A percentile compares a stretch with the other conserved stretches of the same genome.
phyloP scores from a whole-genome alignment of 2,113 vertebrate species.

The Herpetotheres cachinnans region DNA sequence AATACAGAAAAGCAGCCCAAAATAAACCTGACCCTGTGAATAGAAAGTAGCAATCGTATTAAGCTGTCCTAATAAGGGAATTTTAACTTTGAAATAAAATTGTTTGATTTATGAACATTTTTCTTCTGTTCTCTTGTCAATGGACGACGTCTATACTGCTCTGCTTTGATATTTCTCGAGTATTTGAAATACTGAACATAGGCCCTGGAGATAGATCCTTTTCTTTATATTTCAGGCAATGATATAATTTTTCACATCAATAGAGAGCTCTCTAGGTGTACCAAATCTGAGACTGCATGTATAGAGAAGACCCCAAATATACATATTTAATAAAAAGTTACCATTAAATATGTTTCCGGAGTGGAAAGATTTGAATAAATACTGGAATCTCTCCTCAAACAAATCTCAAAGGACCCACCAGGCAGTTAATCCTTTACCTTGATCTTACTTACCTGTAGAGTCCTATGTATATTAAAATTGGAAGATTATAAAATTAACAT shows the following conservation, averaged over 20 bases:
- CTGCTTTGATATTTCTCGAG: background rate
- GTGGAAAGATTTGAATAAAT: background rate
- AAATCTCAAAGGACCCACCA: background rate
- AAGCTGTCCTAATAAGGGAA: background rate
- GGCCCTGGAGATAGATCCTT: background rate
- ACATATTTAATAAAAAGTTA: background rate
- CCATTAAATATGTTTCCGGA: background rate
- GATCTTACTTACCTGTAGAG: background rate
- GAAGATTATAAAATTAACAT: slow-evolving; percentile 3
- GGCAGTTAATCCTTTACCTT: slow-evolving; percentile 16
- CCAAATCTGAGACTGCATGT: background rate
- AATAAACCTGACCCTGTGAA: background rate
- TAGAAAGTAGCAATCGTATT: background rate
- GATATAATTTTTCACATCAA: background rate
- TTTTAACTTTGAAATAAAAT: slow-evolving; percentile 5
- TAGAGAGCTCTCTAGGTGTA: background rate
- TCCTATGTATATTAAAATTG: background rate
- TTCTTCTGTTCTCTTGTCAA: background rate
- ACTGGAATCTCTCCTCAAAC: background rate
- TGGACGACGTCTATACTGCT: background rate
- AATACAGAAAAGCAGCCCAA: background rate
- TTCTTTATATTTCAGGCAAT: background rate
- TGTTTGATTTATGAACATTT: slow-evolving; percentile 19
- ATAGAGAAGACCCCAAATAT: background rate
- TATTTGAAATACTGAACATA: background rate